A percentile compares a stretch with the other conserved stretches of the same genome.
phyloP scores from a whole-genome alignment of 2,113 vertebrate genomes.

The Psophia crepitans region DNA sequence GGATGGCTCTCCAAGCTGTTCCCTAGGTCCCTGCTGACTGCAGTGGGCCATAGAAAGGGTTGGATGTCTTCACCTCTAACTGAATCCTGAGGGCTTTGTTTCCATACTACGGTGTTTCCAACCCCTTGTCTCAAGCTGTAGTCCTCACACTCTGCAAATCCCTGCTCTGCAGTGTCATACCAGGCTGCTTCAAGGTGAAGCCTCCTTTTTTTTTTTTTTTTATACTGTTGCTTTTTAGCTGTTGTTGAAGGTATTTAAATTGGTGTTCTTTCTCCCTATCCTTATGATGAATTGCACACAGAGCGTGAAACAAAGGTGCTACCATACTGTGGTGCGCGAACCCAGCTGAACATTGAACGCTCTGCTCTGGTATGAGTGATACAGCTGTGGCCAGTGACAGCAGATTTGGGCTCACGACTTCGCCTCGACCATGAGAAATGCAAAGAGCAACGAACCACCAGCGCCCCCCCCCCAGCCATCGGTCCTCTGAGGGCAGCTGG shows the following conservation, averaged over 20 bases:
- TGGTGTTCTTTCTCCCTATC: background rate
- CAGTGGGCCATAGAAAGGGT: background rate
- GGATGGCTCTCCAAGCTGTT: background rate
- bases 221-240: background rate
- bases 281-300: background rate
- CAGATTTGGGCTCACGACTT: background rate
- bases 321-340: accelerated
- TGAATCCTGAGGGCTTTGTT: background rate
- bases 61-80: background rate
- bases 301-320: background rate
- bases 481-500: background rate
- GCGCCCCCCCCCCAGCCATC: too few species aligned
- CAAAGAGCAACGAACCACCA: background rate
- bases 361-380: accelerated
- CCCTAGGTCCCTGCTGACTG: background rate
- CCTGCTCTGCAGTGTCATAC: background rate
- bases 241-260: background rate
- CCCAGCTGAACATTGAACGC: accelerated
- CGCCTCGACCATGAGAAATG: background rate
- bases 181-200: background rate
- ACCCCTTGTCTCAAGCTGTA: background rate
- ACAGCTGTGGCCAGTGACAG: background rate
- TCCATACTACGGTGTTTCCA: background rate
- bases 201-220: background rate
- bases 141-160: background rate